Percentiles rank a stretch among this genome's conserved stretches.
phyloP scores from a whole-genome alignment of 30 jellyfish, hydroid and myxozoan genomes.

The Aurelia sp. region DNA sequence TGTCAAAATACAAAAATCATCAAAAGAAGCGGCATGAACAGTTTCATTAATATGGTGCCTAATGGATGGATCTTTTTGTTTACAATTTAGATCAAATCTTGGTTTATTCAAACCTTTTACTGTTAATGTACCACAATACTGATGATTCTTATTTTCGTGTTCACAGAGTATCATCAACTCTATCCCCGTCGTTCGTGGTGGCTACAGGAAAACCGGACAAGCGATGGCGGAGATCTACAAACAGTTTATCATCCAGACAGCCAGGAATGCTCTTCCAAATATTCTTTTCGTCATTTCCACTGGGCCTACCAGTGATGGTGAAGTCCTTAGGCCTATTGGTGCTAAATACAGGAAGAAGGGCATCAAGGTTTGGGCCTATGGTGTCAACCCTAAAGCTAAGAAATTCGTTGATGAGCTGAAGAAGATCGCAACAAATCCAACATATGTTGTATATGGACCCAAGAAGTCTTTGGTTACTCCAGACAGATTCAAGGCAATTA shows the following conservation, averaged over 20 bases:
- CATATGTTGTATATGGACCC: conserved; percentile 46
- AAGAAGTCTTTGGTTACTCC: conserved; percentile 64
- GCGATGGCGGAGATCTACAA: conserved; percentile 61
- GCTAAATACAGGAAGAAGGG: conserved; percentile 31
- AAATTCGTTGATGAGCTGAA: conserved; percentile 44
- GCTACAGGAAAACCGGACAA: conserved; percentile 54
- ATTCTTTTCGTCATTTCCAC: conserved; percentile 57
- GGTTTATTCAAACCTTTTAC: too few relatives aligned
- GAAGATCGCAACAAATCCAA: conserved; percentile 33
- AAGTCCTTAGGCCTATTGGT: conserved; percentile 21
- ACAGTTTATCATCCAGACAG: conserved; percentile 30
- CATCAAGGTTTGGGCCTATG: conserved; percentile 55
- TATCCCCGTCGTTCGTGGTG: conserved; percentile 55
- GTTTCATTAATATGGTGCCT: too few relatives aligned
- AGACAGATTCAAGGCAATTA: conserved; percentile 64
- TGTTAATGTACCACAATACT: background rate
- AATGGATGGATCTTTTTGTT: too few relatives aligned
- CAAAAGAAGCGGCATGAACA: too few relatives aligned
- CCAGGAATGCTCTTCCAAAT: conserved; percentile 46
- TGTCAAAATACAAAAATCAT: too few relatives aligned
- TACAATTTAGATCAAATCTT: too few relatives aligned
- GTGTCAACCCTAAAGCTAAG: conserved; percentile 61
- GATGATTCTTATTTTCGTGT: background rate
- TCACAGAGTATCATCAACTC: conserved; percentile 53
- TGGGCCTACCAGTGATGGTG: conserved; percentile 73